These are phyloP conservation scores for Mylabris phalerata DNA, from an alignment of 1,140 invertebrate genomes.

Conservation along the genomic window DNA sequence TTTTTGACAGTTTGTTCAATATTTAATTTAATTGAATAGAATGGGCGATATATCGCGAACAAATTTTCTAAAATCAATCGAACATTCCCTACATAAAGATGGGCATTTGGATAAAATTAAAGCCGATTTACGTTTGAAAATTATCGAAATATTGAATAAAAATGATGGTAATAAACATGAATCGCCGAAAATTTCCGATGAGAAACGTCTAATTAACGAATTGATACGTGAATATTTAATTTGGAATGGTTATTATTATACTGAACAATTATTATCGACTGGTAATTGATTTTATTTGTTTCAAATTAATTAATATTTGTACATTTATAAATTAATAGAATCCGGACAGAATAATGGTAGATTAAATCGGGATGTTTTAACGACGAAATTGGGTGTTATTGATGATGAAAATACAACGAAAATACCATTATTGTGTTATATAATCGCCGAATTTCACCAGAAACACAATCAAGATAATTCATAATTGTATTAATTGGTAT, in stretches of 20 bases:
- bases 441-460: conserved; percentile 1
- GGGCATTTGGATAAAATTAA: conserved; percentile 35
- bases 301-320: background rate
- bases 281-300: conserved; percentile 30
- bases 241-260: conserved; percentile 51
- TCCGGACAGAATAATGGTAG: conserved; percentile 30
- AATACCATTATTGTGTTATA: conserved; percentile 39
- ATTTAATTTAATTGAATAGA: too few relatives aligned
- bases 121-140: conserved; percentile 36
- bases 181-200: conserved; percentile 41
- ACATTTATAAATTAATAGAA: conserved; percentile 25
- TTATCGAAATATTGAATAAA: conserved; percentile 34
- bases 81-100: conserved; percentile 35
- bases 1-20: too few relatives aligned
- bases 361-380: conserved; percentile 31
- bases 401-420: conserved; percentile 36
- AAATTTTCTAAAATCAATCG: conserved; percentile 26
- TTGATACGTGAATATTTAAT: conserved; percentile 47
- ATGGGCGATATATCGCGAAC: too few relatives aligned
- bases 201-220: conserved; percentile 48
- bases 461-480: too few relatives aligned
- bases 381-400: conserved; percentile 36
- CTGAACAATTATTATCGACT: conserved; percentile 45
- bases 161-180: conserved; percentile 19
- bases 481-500: too few relatives aligned